Conservation (phyloP, 2,113 vertebrate species). For the Calidris pygmaea region DNA sequence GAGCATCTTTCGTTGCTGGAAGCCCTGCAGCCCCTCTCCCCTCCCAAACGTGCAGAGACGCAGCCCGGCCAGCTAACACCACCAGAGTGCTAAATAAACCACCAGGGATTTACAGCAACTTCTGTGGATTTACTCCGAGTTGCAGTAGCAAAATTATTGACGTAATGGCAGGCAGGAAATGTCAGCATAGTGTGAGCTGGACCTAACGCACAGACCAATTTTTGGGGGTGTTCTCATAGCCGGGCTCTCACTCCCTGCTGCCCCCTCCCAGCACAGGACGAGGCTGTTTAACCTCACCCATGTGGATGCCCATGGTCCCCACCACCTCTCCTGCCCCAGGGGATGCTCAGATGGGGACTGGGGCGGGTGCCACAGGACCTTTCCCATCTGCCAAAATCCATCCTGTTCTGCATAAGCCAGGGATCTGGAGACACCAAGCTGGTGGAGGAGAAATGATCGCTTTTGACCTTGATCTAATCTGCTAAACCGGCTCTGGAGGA, state of each 20-base stretch:
- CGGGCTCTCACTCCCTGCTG: background rate
- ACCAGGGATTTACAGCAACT: too few species aligned
- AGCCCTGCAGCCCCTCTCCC: background rate
- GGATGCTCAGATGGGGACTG: background rate
- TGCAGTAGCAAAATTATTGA: background rate
- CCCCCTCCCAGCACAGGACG: accelerated
- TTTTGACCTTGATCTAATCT: background rate
- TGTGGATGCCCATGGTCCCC: background rate
- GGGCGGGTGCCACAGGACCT: background rate
- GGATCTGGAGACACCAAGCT: background rate
- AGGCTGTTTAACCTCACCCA: background rate
- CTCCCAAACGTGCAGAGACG: background rate
- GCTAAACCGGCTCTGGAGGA: background rate
- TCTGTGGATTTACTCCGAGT: background rate
- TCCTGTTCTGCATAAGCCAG: background rate
- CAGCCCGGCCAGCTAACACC: background rate
- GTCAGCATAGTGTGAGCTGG: background rate
- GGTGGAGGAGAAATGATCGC: background rate
- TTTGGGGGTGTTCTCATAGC: background rate
- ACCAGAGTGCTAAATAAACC: background rate
- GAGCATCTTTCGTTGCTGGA: background rate
- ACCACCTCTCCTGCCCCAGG: accelerated
- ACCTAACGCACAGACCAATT: background rate
- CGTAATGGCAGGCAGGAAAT: too few species aligned
- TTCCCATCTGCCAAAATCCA: background rate